Conservation (phyloP, 2,888 invertebrate species). For the Thymelicus lineola region DNA sequence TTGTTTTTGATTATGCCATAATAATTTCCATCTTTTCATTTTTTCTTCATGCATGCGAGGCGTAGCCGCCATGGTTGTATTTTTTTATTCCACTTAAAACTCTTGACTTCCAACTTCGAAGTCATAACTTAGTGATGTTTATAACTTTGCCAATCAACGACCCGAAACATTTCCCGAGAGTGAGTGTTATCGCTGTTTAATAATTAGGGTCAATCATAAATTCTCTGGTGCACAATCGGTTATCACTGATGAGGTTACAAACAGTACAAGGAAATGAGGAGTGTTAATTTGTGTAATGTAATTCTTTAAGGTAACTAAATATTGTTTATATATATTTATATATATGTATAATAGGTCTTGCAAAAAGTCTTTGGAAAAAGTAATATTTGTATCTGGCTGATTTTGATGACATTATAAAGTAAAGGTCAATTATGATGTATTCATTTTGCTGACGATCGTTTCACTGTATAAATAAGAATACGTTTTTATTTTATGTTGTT, state of each 20-base stretch:
- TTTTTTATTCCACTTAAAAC: background rate
- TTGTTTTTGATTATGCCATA: no score
- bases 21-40: no score
- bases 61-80: no score
- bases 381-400: no score
- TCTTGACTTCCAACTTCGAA: background rate
- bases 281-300: background rate
- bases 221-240: constrained; percentile 46
- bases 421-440: constrained; percentile 53
- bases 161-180: constrained; percentile 47
- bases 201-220: constrained; percentile 61
- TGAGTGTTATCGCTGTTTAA: constrained; percentile 55
- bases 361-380: no score
- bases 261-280: background rate
- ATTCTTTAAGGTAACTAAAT: no score
- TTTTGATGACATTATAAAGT: constrained; percentile 56
- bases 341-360: no score
- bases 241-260: constrained; percentile 4
- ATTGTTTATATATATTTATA: no score
- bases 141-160: constrained; percentile 22
- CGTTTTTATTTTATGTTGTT: no score
- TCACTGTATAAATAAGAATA: no score
- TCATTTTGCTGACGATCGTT: no score
- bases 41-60: no score
- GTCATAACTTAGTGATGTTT: background rate